Base-by-base conservation (phyloP, 2,888 invertebrate species). In the Caenorhabditis japonica region DNA sequence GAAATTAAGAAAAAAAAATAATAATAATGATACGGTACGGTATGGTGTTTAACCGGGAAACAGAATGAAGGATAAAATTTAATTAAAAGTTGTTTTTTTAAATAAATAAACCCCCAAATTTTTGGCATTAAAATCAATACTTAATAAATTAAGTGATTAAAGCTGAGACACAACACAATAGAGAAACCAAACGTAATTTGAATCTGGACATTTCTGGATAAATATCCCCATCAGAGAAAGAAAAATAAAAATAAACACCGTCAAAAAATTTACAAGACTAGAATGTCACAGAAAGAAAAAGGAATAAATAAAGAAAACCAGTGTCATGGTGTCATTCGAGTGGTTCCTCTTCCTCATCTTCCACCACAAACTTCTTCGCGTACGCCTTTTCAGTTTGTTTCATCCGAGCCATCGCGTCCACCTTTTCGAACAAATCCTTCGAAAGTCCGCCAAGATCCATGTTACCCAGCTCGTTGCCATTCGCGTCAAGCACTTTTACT, bases 401-500 rank as follows among this genome's bases (percentile, higher is more conserved):
- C 33, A 64, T 47, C 8, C 30, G 25, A 12, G 38, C 41, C 7
- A 23, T 19, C 4, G 53, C 17, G 2, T 55, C 62, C 8, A 21
- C 39, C 13, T 27, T 39, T 8, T 46, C 62, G 12, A 64, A 15
- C n/a, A 64, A 8, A 34, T 44, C 44, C 23, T 21, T 55, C 8
- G 55, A 21, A 2, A 41, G n/a, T n/a, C 30, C 38, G n/a, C 39
- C 62, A 1, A 47, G 15, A 1, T 39, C 62, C 0, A 30, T 15
- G 15, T 17, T 23, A 30, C 17, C 10, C 1, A 64, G 13, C 17
- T 64, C 64, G 13, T 41, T 41, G 23, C 64, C 55, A 12, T 64
- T 33, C 4, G n/a, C 46, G 15, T 64, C 62, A 36, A 56, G 49
- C 41, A 64, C 15, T 34, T 64, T 64, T 23, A 64, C 49, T 49